Conservation (phyloP, 2,888 invertebrate species). For the Plebejus argus region DNA sequence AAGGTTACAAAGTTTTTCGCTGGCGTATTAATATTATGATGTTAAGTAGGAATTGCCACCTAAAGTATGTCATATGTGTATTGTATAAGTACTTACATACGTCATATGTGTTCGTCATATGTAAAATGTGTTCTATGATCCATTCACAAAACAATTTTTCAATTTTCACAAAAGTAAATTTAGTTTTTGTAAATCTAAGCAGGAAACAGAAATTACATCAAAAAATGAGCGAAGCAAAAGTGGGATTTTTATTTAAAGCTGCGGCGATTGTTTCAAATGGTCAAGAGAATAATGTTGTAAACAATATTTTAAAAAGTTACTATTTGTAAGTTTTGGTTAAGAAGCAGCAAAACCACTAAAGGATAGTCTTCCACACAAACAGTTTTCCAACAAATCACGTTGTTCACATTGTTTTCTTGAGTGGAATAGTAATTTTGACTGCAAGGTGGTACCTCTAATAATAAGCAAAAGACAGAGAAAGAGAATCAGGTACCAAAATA, state of each 20-base stretch:
- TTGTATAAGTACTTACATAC: too few species aligned
- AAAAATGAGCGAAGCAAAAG: constrained; percentile 60
- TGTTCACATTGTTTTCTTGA: constrained; percentile 65
- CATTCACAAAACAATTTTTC: too few species aligned
- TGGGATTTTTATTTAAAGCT: constrained; percentile 59
- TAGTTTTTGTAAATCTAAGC: not conserved
- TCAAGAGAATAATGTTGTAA: constrained; percentile 44
- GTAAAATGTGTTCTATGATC: too few species aligned
- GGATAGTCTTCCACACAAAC: constrained; percentile 61
- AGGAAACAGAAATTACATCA: not conserved
- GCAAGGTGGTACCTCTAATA: constrained; percentile 53
- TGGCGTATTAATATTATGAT: too few species aligned
- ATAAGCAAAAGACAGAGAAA: constrained; percentile 56
- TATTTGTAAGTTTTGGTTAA: constrained; percentile 66
- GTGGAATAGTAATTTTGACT: constrained; percentile 55
- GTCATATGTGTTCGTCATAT: too few species aligned
- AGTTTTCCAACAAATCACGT: constrained; percentile 58
- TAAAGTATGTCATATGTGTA: too few species aligned
- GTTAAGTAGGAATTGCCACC: too few species aligned
- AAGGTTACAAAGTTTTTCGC: too few species aligned
- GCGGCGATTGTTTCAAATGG: constrained; percentile 49
- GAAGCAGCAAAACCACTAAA: constrained; percentile 58
- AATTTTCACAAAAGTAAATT: too few species aligned
- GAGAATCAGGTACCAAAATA: constrained; percentile 49
- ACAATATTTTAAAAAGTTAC: constrained; percentile 59